phyloP scores from a whole-genome alignment of 2,888 invertebrate genomes.

The Tuberolachnus salignus region DNA sequence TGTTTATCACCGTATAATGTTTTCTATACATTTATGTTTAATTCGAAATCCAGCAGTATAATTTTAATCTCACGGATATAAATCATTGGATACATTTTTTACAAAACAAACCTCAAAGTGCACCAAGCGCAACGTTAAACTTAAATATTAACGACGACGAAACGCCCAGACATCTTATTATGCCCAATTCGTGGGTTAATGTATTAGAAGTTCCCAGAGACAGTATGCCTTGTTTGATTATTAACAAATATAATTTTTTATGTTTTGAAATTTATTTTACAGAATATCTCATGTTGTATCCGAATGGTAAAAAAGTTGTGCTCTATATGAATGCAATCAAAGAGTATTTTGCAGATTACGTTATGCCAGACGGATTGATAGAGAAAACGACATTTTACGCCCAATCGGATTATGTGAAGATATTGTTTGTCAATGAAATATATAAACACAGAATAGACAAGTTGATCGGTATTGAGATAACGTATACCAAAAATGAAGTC shows the following conservation, averaged over 20 bases:
- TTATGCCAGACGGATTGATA: conserved; percentile 74
- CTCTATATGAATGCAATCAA: conserved; percentile 77
- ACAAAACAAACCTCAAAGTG: conserved; percentile 71
- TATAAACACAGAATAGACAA: conserved; percentile 73
- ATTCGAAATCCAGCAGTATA: conserved; percentile 62
- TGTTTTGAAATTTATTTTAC: not conserved
- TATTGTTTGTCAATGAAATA: conserved; percentile 61
- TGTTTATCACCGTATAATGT: not conserved
- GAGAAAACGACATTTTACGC: conserved; percentile 69
- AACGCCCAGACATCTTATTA: conserved; percentile 75
- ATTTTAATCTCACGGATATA: conserved; percentile 70
- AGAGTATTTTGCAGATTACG: conserved; percentile 80
- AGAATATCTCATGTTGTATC: conserved; percentile 68
- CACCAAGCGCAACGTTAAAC: conserved; percentile 59
- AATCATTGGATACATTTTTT: conserved; percentile 76
- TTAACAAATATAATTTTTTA: not conserved
- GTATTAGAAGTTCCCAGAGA: conserved; percentile 70
- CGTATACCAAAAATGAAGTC: not conserved
- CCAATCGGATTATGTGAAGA: conserved; percentile 68
- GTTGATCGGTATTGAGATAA: conserved; percentile 61
- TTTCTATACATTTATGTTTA: too few relatives aligned
- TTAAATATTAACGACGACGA: conserved; percentile 61
- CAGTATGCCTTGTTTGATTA: conserved; percentile 62
- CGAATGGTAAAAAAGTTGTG: conserved; percentile 72
- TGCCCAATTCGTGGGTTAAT: conserved; percentile 77